A percentile compares a stretch with the other conserved stretches of the same genome.
These are phyloP conservation scores for Trichogramma evanescens DNA, from an alignment of 2,888 invertebrate genomes.

Conservation along the genomic window DNA sequence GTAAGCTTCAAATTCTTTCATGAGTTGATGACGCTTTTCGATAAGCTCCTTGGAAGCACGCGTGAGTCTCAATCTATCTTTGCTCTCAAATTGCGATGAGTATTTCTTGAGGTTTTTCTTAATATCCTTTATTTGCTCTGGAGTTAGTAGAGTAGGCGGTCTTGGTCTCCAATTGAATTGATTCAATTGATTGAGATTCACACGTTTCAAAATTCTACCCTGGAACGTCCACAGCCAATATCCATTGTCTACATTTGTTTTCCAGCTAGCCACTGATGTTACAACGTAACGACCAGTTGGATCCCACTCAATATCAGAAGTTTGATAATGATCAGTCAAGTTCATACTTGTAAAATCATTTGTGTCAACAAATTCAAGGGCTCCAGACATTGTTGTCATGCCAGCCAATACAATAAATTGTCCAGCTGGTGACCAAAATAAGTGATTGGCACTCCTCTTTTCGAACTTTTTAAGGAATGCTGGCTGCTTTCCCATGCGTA, in stretches of 20 bases:
- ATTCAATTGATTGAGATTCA: conserved; percentile 85
- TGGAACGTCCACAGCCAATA: conserved; percentile 99
- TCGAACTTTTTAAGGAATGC: conserved; percentile 77
- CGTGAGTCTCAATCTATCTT: conserved; percentile 86
- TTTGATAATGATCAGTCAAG: conserved; percentile 85
- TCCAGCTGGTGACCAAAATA: conserved; percentile 94
- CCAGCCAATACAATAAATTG: conserved; percentile 93
- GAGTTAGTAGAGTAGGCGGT: conserved; percentile 73
- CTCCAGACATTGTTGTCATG: conserved; percentile 73
- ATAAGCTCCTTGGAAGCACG: conserved; percentile 91
- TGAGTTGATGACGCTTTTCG: conserved; percentile 80
- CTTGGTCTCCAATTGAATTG: conserved; percentile 94
- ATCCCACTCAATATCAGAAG: conserved; percentile 97
- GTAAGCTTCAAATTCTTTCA: conserved; percentile 80
- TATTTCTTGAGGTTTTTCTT: conserved; percentile 97
- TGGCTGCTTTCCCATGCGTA: conserved; percentile 83
- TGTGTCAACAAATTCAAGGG: conserved; percentile 90
- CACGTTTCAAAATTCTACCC: conserved; percentile 67
- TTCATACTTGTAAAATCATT: conserved; percentile 92
- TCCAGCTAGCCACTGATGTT: conserved; percentile 91
- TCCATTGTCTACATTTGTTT: conserved; percentile 83
- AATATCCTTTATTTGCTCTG: conserved; percentile 85
- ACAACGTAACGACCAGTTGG: conserved; percentile 98
- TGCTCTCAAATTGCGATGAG: conserved; percentile 90
- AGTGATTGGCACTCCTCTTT: conserved; percentile 78